Evolutionary conservation across 2,888 invertebrate species (phyloP).

Genomic region (Parascotia fuliginaria): DNA sequence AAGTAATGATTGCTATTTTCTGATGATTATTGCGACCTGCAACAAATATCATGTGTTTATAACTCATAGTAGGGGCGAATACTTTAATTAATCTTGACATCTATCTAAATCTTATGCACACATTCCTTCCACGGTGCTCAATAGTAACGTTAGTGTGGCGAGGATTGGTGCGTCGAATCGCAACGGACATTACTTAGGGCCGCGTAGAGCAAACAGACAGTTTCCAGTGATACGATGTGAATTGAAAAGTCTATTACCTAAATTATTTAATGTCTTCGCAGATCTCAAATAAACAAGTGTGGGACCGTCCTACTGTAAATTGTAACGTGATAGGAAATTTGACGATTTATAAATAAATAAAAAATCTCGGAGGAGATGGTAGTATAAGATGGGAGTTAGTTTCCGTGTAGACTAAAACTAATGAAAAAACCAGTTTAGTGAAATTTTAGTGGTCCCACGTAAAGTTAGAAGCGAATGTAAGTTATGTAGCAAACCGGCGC

Average conservation of each 20-base stretch:
- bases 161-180: conserved; percentile 37
- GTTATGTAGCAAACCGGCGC: conserved; percentile 61
- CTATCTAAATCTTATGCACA: conserved; percentile 77
- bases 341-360: conserved; percentile 61
- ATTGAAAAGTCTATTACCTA: conserved; percentile 66
- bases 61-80: conserved; percentile 30
- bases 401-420: conserved; percentile 76
- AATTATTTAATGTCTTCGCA: conserved; percentile 67
- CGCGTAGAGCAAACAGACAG: conserved; percentile 48
- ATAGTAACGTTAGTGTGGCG: conserved; percentile 62
- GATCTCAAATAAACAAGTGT: conserved; percentile 81
- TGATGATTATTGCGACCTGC: conserved; percentile 10
- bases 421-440: conserved; percentile 75
- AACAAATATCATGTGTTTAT: not conserved
- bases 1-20: conserved; percentile 7
- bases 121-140: conserved; percentile 91
- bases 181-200: not conserved
- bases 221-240: conserved; percentile 71
- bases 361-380: conserved; percentile 54
- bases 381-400: conserved; percentile 62
- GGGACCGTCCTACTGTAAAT: conserved; percentile 84
- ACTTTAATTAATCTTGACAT: conserved; percentile 48
- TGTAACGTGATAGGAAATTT: conserved; percentile 75
- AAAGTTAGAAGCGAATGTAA: conserved; percentile 60
- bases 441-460: conserved; percentile 73